Evolutionary conservation across 2,888 invertebrate species (phyloP), one percentile per base, ranked within the genome.

Genomic region (Agonopterix heracliana): DNA sequence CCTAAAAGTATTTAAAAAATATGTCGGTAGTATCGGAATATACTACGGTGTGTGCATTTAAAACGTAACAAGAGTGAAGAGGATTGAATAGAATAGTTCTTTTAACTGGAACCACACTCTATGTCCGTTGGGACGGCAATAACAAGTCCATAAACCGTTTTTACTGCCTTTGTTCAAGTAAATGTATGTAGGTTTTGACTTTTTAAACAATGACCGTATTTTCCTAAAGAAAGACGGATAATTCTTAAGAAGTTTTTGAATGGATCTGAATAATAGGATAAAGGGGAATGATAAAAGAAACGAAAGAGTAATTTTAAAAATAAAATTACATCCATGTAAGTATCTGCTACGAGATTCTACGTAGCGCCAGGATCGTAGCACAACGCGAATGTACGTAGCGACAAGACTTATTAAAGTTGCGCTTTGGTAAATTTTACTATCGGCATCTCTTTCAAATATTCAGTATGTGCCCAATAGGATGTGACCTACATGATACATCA

Each of bases 101-200:
- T 56, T 5, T 63, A 3, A 49, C 55, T 74, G 70, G 54, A 1
- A 57, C 78, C 79, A 72, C 47, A 11, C 59, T 9, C 52, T 54
- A 48, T 68, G 87, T 86, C 86, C 85, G 73, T 69, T 68, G 83
- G 77, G 75, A 84, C 65, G 77, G 81, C 86, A 85, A 88, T 88
- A 88, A 88, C 87, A 88, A 88, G 83, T 79, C 87, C 81, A 88
- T 88, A 88, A 88, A 88, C 80, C 78, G 86, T 79, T 87, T 88
- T 88, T 86, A 88, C 83, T 88, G 86, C 86, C 82, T 87, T 88
- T 88, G 87, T 88, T 87, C 86, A 77, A 80, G 71, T 77, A 84
- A 84, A 87, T 86, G 79, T 86, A 86, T 84, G 86, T 86, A 78
- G 83, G 85, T 81, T 81, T 78, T 78, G 85, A 85, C 85, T 86